Base-by-base conservation (phyloP, 2,888 invertebrate species). In the Drosophila crucigera region DNA sequence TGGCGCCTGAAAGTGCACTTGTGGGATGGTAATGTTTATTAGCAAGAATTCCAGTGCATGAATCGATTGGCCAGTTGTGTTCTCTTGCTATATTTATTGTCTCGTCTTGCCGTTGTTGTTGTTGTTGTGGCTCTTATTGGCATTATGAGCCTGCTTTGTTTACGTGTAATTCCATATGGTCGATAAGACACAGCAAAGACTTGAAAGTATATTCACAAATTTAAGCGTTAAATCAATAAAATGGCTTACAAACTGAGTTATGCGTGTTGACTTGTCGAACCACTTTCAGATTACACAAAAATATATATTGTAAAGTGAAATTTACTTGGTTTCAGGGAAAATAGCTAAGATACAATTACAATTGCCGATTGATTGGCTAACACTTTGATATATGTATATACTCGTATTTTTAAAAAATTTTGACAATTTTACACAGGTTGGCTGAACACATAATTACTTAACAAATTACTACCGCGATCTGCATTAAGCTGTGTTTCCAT, bases 201-300 rank as follows among this genome's bases (percentile, higher is more conserved):
- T 56, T 65, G 33, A 59, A 68, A 63, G 80, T 71, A 82, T 65
- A 64, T 67, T 78, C 71, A 78, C 68, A 76, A 64, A 79, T 69
- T 71, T 76, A 80, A 82, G 60, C 68, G 54, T 68, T 62, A 80
- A 82, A 72, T 73, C 65, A 88, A 88, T 72, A 84, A 52, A 76
- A 58, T 71, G 73, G 68, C 64, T 73, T 68, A 76, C 67, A 73
- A 64, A 72, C 43, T 63, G 65, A 55, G 19, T 54, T 63, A 75
- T 79, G 76, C 62, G 25, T 79, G 43, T 47, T 70, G 61, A 25
- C 16, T 9, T 49, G 39, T 37, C 5, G 25, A 22, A 25, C 22
- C n/a, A 41, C 41, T 68, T 62, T 14, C 49, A 31, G 39, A 54
- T 9, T 14, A 11, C 16, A 30, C 30, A 58, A 28, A 28, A n/a